A percentile compares a stretch with the other conserved stretches of the same genome.
Evolutionary conservation across 2,113 vertebrate species (phyloP).

Genomic region (Nerophis ophidion): DNA sequence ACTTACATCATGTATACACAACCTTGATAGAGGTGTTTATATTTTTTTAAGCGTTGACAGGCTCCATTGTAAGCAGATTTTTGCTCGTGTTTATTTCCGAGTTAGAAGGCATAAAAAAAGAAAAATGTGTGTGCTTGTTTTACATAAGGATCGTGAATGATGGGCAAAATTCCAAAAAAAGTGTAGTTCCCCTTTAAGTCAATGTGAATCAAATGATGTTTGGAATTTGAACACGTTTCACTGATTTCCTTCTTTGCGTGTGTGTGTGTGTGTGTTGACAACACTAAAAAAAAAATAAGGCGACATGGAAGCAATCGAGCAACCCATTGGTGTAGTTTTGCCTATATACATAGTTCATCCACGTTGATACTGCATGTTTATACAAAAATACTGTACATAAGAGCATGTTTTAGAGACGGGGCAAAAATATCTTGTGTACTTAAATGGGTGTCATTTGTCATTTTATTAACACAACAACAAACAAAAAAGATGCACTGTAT

Average conservation of each 20-base stretch:
- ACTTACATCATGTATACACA: no score
- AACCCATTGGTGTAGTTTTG: conserved; percentile 74
- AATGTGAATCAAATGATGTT: conserved; percentile 29
- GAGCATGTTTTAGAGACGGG: conserved; percentile 82
- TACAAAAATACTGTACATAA: conserved; percentile 78
- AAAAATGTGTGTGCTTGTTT: no score
- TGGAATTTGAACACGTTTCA: conserved; percentile 30
- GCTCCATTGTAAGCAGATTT: no score
- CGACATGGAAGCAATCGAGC: conserved; percentile 69
- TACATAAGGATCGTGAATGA: no score
- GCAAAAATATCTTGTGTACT: conserved; percentile 77
- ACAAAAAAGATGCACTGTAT: conserved; percentile 72
- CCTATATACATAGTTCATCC: conserved; percentile 75
- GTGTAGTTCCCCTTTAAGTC: not conserved
- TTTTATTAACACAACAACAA: conserved; percentile 69
- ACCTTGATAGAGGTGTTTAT: no score
- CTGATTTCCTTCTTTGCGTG: conserved; percentile 36
- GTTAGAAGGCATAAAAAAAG: no score
- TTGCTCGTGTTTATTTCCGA: no score
- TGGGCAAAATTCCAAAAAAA: no score
- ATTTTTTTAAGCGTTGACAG: no score
- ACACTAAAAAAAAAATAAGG: conserved; percentile 60
- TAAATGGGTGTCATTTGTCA: conserved; percentile 76
- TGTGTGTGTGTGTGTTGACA: conserved; percentile 36
- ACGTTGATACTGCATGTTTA: conserved; percentile 82